These are phyloP conservation scores for Drosophila littoralis DNA, from an alignment of 1,140 invertebrate species.

Conservation along the genomic window DNA sequence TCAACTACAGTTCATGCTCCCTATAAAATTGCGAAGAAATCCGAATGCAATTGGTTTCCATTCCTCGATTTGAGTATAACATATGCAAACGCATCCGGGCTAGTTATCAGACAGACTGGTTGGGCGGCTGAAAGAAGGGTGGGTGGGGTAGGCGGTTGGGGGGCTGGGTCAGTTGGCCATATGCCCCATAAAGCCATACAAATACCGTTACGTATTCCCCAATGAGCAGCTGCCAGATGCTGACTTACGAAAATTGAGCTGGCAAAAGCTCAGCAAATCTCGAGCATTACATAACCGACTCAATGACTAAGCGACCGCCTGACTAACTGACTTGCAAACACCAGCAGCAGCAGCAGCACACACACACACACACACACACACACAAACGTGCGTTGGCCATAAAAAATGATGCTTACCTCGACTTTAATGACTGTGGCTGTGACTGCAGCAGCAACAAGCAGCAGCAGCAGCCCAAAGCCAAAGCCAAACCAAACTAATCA, in stretches of 20 bases:
- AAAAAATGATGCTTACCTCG: conserved; percentile 80
- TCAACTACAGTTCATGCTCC: conserved; percentile 12
- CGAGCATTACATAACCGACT: conserved; percentile 70
- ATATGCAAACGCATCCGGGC: conserved; percentile 13
- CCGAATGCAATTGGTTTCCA: conserved; percentile 19
- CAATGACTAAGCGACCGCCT: conserved; percentile 47
- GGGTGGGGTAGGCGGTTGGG: too few relatives aligned
- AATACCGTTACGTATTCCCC: conserved; percentile 57
- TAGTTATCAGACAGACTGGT: conserved; percentile 14
- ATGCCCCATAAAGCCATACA: conserved; percentile 42
- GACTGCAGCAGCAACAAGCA: conserved; percentile 56
- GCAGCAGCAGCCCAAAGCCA: conserved; percentile 46
- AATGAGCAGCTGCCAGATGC: conserved; percentile 46
- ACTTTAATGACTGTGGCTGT: conserved; percentile 72
- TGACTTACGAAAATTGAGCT: conserved; percentile 77
- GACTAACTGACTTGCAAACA: conserved; percentile 73
- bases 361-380: conserved; percentile 31
- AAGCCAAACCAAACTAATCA: conserved; percentile 75
- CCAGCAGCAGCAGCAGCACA: conserved; percentile 21
- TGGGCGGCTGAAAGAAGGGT: too few relatives aligned
- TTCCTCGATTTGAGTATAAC: conserved; percentile 9
- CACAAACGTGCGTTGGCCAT: conserved; percentile 48
- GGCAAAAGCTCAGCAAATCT: conserved; percentile 78
- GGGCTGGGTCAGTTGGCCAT: conserved; percentile 11
- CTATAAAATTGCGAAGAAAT: neutral